phyloP scores from a whole-genome alignment of 2,797 vertebrate genomes.

The Dallia pectoralis region DNA sequence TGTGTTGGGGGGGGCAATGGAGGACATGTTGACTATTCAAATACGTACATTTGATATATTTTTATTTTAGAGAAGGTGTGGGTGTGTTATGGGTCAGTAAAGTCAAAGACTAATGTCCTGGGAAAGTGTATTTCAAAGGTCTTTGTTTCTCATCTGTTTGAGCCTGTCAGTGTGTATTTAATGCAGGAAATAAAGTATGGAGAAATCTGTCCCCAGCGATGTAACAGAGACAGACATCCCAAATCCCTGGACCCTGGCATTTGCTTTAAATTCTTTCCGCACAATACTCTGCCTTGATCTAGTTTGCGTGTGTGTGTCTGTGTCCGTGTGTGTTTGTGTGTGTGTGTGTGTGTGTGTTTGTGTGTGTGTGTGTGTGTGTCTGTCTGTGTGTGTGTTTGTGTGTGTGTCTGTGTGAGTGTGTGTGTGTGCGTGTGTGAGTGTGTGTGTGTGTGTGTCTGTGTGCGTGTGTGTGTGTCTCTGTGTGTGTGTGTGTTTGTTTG shows the following conservation, averaged over 20 bases:
- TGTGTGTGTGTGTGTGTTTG: neutral
- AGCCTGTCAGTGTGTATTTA: neutral
- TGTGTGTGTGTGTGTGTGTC: neutral
- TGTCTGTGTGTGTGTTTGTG: neutral
- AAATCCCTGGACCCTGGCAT: neutral
- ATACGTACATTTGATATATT: conserved; percentile 35
- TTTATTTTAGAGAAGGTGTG: conserved; percentile 49
- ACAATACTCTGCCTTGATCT: neutral
- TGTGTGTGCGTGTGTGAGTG: too few species aligned
- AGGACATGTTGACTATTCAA: neutral
- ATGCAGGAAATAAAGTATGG: neutral
- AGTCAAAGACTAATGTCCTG: conserved; percentile 51
- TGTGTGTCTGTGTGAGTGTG: too few species aligned
- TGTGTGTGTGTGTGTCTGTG: too few species aligned
- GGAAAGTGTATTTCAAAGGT: conserved; percentile 56
- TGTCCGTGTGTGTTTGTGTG: neutral
- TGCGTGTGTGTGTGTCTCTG: too few species aligned
- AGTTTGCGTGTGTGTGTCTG: neutral
- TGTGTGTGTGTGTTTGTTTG: too few species aligned
- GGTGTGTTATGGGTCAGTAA: conserved; percentile 52
- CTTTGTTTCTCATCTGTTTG: neutral
- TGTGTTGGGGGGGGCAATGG: neutral
- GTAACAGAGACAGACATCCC: neutral
- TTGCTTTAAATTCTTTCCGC: neutral
- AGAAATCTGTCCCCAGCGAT: neutral